A percentile compares a stretch with the other conserved stretches of the same genome.
Evolutionary conservation across 2,797 vertebrate genomes (phyloP).

Genomic region (Lagorchestes hirsutus): DNA sequence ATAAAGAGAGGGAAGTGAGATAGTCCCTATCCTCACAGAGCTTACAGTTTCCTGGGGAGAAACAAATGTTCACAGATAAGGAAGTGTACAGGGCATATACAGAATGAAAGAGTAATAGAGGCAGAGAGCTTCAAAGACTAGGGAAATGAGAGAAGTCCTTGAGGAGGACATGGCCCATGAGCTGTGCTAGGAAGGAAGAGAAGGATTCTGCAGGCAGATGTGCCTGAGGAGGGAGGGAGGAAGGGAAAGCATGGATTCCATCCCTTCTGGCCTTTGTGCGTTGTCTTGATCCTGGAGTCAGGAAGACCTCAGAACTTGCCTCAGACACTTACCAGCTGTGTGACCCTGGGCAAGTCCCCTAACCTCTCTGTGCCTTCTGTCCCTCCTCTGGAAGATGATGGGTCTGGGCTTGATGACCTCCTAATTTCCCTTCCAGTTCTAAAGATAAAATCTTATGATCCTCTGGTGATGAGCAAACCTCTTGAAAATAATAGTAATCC

Average conservation of each 20-base stretch:
- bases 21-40: neutral
- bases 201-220: neutral
- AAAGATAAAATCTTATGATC: neutral
- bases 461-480: neutral
- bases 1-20: neutral
- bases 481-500: neutral
- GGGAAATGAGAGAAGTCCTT: neutral
- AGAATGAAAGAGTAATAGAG: neutral
- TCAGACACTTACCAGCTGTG: neutral
- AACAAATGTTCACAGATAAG: neutral
- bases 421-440: neutral
- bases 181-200: neutral
- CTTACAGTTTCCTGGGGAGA: neutral
- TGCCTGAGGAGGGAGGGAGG: neutral
- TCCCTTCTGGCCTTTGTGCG: neutral
- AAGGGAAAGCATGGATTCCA: neutral
- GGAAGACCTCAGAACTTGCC: neutral
- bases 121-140: neutral
- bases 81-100: neutral
- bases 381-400: neutral
- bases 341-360: neutral
- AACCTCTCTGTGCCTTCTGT: neutral
- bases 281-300: neutral
- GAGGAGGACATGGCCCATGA: neutral
- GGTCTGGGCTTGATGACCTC: neutral